These are phyloP conservation scores for Epistrophella euchroma DNA, from an alignment of 2,888 invertebrate genomes.

Conservation along the genomic window DNA sequence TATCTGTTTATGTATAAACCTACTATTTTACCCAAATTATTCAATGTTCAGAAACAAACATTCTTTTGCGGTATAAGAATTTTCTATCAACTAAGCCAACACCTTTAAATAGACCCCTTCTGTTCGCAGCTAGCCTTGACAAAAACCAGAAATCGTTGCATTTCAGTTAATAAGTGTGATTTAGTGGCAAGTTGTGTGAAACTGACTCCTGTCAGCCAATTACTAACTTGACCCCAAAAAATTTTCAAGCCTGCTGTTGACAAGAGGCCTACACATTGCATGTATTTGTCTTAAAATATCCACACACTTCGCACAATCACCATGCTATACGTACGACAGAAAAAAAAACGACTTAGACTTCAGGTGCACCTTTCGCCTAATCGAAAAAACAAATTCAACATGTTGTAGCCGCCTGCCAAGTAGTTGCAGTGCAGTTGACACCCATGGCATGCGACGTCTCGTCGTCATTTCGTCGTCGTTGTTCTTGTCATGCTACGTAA, in stretches of 20 bases:
- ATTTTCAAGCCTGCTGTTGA: conserved; percentile 39
- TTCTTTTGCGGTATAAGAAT: too few species aligned
- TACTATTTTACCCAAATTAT: too few species aligned
- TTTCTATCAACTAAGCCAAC: conserved; percentile 9
- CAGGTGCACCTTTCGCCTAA: conserved; percentile 43
- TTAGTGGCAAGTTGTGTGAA: conserved; percentile 25
- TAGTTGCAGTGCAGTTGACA: conserved; percentile 53
- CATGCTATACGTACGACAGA: neutral
- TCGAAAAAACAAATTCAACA: conserved; percentile 43
- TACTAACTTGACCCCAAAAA: conserved; percentile 69
- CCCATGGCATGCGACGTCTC: conserved; percentile 54
- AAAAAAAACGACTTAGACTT: conserved; percentile 48
- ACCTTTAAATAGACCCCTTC: neutral
- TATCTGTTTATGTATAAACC: too few species aligned
- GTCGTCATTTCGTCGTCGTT: neutral
- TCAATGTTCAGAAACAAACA: neutral
- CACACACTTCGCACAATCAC: conserved; percentile 8
- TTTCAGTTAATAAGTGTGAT: conserved; percentile 58
- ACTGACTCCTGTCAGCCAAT: conserved; percentile 52
- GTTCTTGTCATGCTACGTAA: conserved; percentile 43
- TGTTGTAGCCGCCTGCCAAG: conserved; percentile 43
- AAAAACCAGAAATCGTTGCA: conserved; percentile 55
- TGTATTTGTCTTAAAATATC: conserved; percentile 20
- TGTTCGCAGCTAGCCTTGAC: conserved; percentile 14
- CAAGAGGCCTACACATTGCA: conserved; percentile 32